A percentile compares a stretch with the other conserved stretches of the same genome.
phyloP scores from a whole-genome alignment of 2,113 vertebrate species.

The Kryptolebias marmoratus region DNA sequence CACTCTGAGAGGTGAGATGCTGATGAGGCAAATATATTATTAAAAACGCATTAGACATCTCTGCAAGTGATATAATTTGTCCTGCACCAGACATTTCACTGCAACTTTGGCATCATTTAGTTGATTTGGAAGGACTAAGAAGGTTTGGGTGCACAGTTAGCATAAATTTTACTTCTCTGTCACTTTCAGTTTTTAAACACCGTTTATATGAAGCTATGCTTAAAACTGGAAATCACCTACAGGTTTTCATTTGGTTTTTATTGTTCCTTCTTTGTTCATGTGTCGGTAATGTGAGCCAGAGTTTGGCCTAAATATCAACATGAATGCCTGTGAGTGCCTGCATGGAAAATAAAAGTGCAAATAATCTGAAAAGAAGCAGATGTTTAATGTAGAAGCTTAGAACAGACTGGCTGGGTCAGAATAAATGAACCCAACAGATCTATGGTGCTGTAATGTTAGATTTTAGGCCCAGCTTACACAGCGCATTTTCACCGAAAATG shows the following conservation, averaged over 20 bases:
- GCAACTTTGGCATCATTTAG: background rate
- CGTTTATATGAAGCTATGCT: background rate
- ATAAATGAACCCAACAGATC: conserved; percentile 64
- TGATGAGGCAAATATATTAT: conserved; percentile 76
- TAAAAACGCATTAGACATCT: conserved; percentile 71
- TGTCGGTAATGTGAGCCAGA: conserved; percentile 8
- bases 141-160: conserved; percentile 3
- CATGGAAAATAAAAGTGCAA: background rate
- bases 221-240: too few species aligned
- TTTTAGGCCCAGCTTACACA: background rate
- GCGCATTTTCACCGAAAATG: too few species aligned
- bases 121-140: background rate
- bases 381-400: conserved; percentile 62
- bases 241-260: conserved; percentile 21
- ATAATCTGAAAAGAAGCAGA: conserved; percentile 71
- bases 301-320: conserved; percentile 41
- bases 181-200: background rate
- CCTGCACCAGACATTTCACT: conserved; percentile 32
- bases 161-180: conserved; percentile 1
- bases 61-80: conserved; percentile 39
- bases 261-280: conserved; percentile 36
- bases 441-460: conserved; percentile 58
- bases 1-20: conserved; percentile 59
- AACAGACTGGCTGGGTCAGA: conserved; percentile 49
- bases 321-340: conserved; percentile 12